Evolutionary conservation across 2,888 invertebrate species (phyloP), one percentile per base, ranked within the genome.

Genomic region (Tholera decimalis): DNA sequence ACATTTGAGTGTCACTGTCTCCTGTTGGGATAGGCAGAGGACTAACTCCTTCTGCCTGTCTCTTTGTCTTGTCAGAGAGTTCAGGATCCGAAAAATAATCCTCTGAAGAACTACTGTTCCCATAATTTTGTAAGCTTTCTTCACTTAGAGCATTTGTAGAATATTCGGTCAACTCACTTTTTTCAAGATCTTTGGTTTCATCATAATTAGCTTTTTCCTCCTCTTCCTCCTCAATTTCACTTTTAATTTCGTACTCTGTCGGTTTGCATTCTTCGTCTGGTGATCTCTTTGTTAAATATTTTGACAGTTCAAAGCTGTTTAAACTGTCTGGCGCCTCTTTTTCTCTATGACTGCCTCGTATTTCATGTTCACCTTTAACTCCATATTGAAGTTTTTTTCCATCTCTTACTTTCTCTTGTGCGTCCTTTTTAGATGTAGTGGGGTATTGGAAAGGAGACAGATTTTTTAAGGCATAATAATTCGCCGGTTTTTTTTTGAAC

Each of bases 1-100:
- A 79, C 73, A 90, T 81, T 39, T 88, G 86, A 5, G 84, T 82
- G 2, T 81, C 81, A 9, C 82, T 78, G 41, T 77, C 82, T n/a
- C 62, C 74, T 26, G 33, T 44, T 13, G 59, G 68, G 49, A 73
- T 49, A 8, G 73, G 59, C 7, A 73, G n/a, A 5, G 41, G 55
- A 28, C 37, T 67, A 3, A 26, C 53, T 18, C 46, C 51, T 6
- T 59, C 67, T 2, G 73, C 56, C 67, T 86, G 83, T n/a, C 85
- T 78, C 43, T 85, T 85, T 4, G 35, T 13, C 18, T 70, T 55
- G 4, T 22, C 46, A 50, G 56, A 56, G 35, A 55, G 20, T 43
- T 49, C 22, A 0, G 28, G 13, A 60, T 20, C 33, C 0, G 22
- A 43, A 50, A 37, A 39, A 30, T 58, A 59, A 18, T 65, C 57